Base-by-base conservation (phyloP, 2,113 vertebrate species). In the Dolichallabes microphthalmus region DNA sequence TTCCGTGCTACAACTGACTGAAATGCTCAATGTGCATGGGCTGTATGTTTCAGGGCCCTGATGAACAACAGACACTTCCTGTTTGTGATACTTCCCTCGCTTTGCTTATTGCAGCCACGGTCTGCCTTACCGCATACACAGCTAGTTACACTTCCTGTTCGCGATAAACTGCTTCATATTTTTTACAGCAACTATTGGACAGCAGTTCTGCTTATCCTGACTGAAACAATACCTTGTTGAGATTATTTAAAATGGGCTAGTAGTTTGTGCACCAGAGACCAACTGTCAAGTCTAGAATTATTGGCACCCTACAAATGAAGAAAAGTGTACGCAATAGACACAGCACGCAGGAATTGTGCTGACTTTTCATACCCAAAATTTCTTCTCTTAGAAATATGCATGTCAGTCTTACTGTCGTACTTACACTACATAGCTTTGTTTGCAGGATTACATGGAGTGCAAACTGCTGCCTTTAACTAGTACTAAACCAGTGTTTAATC, bases 31-130 rank as follows among this genome's bases (percentile, higher is more conserved):
- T 58, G 85, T 89, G 92, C 91, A 90, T 91, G 90, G 93, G 90
- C 88, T 78, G 53, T 84, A 91, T 90, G 89, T 90, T 87, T 71
- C 45, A 88, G 89, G 92, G 91, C 89, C 91, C 71, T 64, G 77
- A 74, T 15, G 81, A 71, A 68, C 75, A 64, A 88, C 57, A 93
- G 89, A 88, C 78, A 94, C 96, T 99, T 99, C 98, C 97, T 97
- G 96, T 96, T 92, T 89, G 80, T 39, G 58, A 85, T 86, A 81
- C 74, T 80, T 84, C 93, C 92, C 92, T 90, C 76, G 86, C 66
- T 15, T 82, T 82, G 84, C 90, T 87, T 87, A 76, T 80, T 85
- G 87, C 63, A 88, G 90, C 89, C 69, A 90, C 85, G 90, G 89
- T 91, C 88, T 91, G 89, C 22, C 88, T 93, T 92, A 95, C 94